These are phyloP conservation scores for Solea solea DNA, from an alignment of 2,113 vertebrate genomes.

Conservation along the genomic window DNA sequence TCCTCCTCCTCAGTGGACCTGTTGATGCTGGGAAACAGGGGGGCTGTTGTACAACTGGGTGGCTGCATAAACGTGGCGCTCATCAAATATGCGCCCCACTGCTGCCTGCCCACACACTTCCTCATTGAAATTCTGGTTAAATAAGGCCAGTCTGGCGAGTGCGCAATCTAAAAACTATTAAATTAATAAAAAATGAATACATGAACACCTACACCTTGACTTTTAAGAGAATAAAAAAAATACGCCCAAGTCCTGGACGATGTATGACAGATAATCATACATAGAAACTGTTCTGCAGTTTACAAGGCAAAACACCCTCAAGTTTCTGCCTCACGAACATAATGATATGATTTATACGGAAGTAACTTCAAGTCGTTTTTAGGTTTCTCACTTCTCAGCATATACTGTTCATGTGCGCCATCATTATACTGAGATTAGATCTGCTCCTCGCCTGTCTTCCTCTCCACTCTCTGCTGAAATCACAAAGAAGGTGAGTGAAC, in stretches of 20 bases:
- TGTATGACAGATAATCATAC: constrained; percentile 3
- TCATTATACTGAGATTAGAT: constrained; percentile 9
- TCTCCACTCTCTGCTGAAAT: constrained; percentile 14
- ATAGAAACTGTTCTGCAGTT: too few species aligned
- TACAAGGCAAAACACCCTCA: too few species aligned
- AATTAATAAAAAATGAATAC: constrained; percentile 18
- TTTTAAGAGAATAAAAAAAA: constrained; percentile 25
- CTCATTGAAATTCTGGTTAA: constrained; percentile 75
- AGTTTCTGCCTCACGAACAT: too few species aligned
- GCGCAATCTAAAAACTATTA: constrained; percentile 52
- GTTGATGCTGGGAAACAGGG: constrained; percentile 77
- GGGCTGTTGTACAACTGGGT: constrained; percentile 71
- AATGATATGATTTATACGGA: not conserved
- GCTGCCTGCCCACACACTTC: constrained; percentile 65
- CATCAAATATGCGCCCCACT: constrained; percentile 69
- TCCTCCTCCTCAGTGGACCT: constrained; percentile 66
- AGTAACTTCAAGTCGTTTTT: not conserved
- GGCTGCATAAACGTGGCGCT: constrained; percentile 71
- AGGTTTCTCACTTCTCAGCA: not conserved
- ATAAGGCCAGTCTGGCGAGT: constrained; percentile 50
- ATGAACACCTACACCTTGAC: constrained; percentile 17
- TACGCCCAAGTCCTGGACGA: not conserved
- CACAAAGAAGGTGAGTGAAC: constrained; percentile 20
- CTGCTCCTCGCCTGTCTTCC: constrained; percentile 1
- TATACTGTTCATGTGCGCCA: not conserved